Evolutionary conservation across 2,113 vertebrate species (phyloP), one percentile per base, ranked within the genome.

Genomic region (Sciurus niger): DNA sequence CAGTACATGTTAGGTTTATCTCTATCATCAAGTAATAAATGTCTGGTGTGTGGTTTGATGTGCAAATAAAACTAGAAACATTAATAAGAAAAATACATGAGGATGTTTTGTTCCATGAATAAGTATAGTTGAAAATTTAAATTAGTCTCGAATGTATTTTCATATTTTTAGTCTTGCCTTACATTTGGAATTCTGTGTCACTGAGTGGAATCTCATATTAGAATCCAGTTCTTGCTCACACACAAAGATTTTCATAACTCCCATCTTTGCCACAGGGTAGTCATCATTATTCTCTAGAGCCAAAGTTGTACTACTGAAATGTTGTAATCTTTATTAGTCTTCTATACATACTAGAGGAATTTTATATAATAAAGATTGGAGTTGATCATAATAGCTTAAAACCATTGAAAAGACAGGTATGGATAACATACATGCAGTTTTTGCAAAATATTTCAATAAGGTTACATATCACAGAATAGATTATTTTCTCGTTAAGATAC

Each of bases 81-180:
- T 72, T 72, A 85, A 40, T 82, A 72, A 76, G 67, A 91, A 78
- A 58, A 76, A 55, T 40, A 3, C 18, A 78, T 4, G 10, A 78
- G 60, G 70, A 76, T 9, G 28, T 70, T 93, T 74, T 91, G 53
- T 79, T 72, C 73, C 25, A 43, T 28, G 30, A 85, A 68, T 91
- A 89, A 85, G 34, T 40, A 70, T 1, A 40, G 17, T 60, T 90
- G 30, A 89, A 43, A 77, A 46, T n/a, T 95, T 89, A 84, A 84
- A 74, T 65, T 22, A 32, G 9, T 65, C n/a, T 80, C 28, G 65
- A 88, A 6, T 20, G 11, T 63, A 84, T 58, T 88, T 74, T 58
- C 20, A 43, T 70, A 48, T 37, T 67, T 83, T 78, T 43, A 55
- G 13, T 16, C 40, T 40, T 72, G 2, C 40, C 43, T 58, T 85